phyloP scores from a whole-genome alignment of 1,140 invertebrate genomes.

The Phthorimaea operculella region DNA sequence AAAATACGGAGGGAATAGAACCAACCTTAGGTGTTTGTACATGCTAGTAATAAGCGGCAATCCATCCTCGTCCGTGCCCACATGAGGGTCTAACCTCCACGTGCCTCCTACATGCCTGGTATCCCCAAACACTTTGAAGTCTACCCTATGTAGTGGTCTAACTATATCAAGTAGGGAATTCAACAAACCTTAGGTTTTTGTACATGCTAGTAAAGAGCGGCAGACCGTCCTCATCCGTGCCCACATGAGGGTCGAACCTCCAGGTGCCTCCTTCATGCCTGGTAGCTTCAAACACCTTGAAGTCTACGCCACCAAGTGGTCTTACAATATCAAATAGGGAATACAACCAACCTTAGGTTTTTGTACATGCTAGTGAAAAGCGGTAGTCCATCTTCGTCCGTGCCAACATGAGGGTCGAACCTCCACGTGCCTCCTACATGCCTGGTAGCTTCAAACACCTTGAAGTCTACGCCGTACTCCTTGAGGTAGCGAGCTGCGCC shows the following conservation, averaged over 20 bases:
- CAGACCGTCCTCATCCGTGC: conserved; percentile 69
- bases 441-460: conserved; percentile 73
- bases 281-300: conserved; percentile 73
- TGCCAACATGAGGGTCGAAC: conserved; percentile 73
- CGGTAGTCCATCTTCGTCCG: conserved; percentile 71
- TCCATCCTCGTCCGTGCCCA: conserved; percentile 70
- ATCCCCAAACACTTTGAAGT: conserved; percentile 73
- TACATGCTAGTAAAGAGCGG: conserved; percentile 82
- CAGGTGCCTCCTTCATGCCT: conserved; percentile 76
- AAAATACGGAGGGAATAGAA: no score
- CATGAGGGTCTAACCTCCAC: conserved; percentile 77
- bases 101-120: conserved; percentile 73
- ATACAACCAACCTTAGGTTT: conserved; percentile 64
- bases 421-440: conserved; percentile 78
- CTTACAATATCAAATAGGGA: no score
- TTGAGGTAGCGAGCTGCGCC: conserved; percentile 46
- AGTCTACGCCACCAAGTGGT: conserved; percentile 27
- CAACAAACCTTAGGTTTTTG: conserved; percentile 68
- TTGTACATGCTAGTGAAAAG: conserved; percentile 82
- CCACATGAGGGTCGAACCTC: conserved; percentile 75
- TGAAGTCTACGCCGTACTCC: conserved; percentile 42
- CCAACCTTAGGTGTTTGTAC: conserved; percentile 75
- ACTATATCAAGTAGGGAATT: conserved; percentile 9
- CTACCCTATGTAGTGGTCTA: no score
- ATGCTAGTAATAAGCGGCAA: conserved; percentile 76